Percentiles rank a stretch among this genome's conserved stretches.
These are phyloP conservation scores for Psittacula cyanocephala DNA, from an alignment of 2,113 vertebrate species.

Conservation along the genomic window DNA sequence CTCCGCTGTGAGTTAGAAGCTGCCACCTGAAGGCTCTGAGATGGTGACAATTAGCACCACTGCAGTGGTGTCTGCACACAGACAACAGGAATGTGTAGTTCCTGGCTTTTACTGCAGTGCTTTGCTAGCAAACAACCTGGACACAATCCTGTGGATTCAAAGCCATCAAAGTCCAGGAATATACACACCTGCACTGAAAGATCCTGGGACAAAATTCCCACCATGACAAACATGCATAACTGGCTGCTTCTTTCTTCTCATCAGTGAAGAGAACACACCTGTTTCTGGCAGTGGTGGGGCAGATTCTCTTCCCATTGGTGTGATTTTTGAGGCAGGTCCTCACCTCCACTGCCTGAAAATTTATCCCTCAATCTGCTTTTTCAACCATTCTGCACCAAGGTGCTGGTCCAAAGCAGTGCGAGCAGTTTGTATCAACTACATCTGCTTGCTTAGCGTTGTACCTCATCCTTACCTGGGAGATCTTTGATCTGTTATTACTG, in stretches of 20 bases:
- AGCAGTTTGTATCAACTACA: neutral
- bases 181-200: neutral
- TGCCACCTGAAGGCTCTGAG: conserved; percentile 16
- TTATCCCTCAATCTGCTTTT: neutral
- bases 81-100: neutral
- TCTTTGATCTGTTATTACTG: conserved; percentile 32
- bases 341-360: neutral
- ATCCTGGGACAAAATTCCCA: neutral
- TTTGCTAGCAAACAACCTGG: neutral
- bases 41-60: conserved; percentile 8
- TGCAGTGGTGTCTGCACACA: neutral
- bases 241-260: neutral
- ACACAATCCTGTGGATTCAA: neutral
- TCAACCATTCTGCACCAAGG: neutral
- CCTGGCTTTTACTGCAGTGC: neutral
- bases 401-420: neutral
- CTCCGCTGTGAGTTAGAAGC: neutral
- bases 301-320: neutral
- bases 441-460: neutral
- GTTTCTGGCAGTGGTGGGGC: neutral
- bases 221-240: rapidly evolving
- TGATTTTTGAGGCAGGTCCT: neutral
- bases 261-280: neutral
- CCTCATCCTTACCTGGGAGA: neutral
- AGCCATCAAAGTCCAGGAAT: neutral